Evolutionary conservation across 1,140 invertebrate genomes (phyloP).

Genomic region (Drosophila seguyi): DNA sequence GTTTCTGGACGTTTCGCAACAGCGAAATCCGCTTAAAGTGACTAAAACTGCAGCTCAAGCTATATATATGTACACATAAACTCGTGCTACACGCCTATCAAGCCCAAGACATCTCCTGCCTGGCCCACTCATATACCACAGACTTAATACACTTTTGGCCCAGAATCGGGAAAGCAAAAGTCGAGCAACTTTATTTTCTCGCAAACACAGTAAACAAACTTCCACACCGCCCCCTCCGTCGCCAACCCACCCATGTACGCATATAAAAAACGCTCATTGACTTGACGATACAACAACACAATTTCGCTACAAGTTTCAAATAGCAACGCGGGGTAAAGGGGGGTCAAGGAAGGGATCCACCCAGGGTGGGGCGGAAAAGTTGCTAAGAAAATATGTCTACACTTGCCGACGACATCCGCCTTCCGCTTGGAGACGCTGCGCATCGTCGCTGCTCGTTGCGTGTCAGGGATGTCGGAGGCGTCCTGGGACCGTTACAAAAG

Average conservation of each 20-base stretch:
- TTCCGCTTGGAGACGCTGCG: conserved; percentile 52
- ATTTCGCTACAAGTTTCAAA: conserved; percentile 61
- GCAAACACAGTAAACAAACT: conserved; percentile 67
- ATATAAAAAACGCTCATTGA: conserved; percentile 71
- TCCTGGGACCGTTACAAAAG: conserved; percentile 49
- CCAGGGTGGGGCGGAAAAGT: conserved; percentile 36
- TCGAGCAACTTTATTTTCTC: conserved; percentile 75
- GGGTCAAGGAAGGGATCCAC: background rate
- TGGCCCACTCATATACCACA: conserved; percentile 15
- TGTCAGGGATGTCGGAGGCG: conserved; percentile 37
- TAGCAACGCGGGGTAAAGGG: conserved; percentile 9
- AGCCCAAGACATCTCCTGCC: conserved; percentile 1
- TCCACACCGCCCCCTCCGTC: conserved; percentile 5
- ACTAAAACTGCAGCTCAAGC: conserved; percentile 44
- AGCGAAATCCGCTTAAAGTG: conserved; percentile 66
- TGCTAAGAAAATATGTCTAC: conserved; percentile 70
- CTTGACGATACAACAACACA: conserved; percentile 69
- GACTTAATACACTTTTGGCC: conserved; percentile 68
- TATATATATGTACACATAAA: conserved; percentile 4
- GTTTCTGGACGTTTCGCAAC: conserved; percentile 22
- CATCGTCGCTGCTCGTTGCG: conserved; percentile 35
- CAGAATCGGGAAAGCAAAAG: conserved; percentile 65
- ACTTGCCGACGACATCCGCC: conserved; percentile 72
- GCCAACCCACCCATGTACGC: background rate
- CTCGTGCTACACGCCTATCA: conserved; percentile 17